Conservation (phyloP, 2,797 vertebrate genomes). For the Bucorvus abyssinicus region DNA sequence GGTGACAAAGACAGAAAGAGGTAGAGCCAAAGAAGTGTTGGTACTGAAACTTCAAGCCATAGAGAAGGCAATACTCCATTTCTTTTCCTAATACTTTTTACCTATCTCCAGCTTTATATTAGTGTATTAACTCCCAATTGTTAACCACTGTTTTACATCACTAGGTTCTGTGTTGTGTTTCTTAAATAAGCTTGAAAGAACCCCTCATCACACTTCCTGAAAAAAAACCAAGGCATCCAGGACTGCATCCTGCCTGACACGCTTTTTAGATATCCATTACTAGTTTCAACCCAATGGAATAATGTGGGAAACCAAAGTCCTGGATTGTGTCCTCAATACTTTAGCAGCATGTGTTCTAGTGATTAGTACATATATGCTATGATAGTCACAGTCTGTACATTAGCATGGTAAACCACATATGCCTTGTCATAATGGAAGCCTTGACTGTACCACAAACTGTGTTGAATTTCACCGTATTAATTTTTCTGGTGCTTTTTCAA, state of each 20-base stretch:
- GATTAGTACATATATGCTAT: neutral
- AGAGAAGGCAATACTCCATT: neutral
- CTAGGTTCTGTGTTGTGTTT: neutral
- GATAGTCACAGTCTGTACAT: neutral
- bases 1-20: neutral
- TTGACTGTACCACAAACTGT: neutral
- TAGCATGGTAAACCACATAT: neutral
- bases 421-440: neutral
- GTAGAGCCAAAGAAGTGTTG: neutral
- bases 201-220: fast-evolving
- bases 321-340: neutral
- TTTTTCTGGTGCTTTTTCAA: neutral
- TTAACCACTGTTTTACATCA: neutral
- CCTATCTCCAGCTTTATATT: neutral
- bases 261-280: neutral
- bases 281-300: neutral
- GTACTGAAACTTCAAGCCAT: neutral
- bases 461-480: neutral
- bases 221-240: neutral
- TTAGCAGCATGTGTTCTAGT: neutral
- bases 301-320: neutral
- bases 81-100: neutral
- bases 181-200: neutral
- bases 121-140: neutral
- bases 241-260: neutral